Evolutionary conservation across 2,797 vertebrate genomes (phyloP).

Genomic region (Ficedula albicollis): DNA sequence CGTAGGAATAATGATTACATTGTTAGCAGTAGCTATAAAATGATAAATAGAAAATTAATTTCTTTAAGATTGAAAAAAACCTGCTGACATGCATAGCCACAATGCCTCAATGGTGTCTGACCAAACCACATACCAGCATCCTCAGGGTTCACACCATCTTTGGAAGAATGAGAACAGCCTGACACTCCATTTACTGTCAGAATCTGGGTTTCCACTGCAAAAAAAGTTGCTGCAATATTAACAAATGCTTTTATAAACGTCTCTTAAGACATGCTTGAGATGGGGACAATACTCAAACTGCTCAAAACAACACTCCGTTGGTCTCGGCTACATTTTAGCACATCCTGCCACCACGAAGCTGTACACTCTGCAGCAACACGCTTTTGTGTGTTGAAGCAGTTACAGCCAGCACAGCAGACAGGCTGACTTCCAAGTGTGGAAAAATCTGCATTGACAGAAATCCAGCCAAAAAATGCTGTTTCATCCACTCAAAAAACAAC

Average conservation of each 20-base stretch:
- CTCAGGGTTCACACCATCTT: neutral
- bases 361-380: neutral
- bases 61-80: neutral
- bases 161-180: neutral
- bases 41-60: neutral
- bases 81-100: neutral
- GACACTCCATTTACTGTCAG: neutral
- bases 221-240: neutral
- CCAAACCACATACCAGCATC: neutral
- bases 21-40: neutral
- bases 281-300: neutral
- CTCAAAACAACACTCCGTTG: neutral
- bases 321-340: neutral
- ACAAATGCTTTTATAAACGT: neutral
- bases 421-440: neutral
- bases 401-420: neutral
- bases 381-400: neutral
- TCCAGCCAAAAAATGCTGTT: neutral
- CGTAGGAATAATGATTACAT: neutral
- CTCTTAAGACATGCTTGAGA: neutral
- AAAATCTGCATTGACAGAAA: slow-evolving; percentile 22
- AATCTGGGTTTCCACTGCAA: neutral
- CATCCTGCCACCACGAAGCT: neutral
- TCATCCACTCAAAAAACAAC: neutral
- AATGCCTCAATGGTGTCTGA: neutral